Percentiles rank a stretch among this genome's conserved stretches.
Evolutionary conservation across 1,140 invertebrate genomes (phyloP).

Genomic region (Elymnias hypermnestra): DNA sequence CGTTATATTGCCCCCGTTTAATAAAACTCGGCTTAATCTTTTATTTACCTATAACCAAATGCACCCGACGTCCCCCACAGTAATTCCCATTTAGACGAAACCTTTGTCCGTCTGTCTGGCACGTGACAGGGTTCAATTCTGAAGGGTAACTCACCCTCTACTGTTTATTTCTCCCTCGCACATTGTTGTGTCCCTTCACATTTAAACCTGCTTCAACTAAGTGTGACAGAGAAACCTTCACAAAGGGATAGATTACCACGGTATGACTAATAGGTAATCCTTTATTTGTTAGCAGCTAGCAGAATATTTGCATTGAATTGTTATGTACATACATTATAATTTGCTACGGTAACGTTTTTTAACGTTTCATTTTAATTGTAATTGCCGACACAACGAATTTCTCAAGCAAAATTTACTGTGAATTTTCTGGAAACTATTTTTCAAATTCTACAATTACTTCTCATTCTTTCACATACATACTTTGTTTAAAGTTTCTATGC

Average conservation of each 20-base stretch:
- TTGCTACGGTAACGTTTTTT: background rate
- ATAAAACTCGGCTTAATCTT: conserved; percentile 15
- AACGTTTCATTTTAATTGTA: background rate
- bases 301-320: conserved; percentile 13
- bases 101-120: conserved; percentile 41
- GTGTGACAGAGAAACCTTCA: conserved; percentile 9
- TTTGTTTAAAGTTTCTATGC: too few relatives aligned
- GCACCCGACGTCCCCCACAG: conserved; percentile 10
- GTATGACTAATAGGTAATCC: conserved; percentile 25
- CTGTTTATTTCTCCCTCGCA: background rate
- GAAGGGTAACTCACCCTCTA: conserved; percentile 29
- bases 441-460: too few relatives aligned
- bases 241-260: conserved; percentile 16
- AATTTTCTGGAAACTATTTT: too few relatives aligned
- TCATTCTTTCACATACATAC: too few relatives aligned
- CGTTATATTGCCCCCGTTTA: background rate
- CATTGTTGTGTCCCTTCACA: background rate
- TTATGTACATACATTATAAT: conserved; percentile 6
- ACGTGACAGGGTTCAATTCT: conserved; percentile 48
- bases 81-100: conserved; percentile 13
- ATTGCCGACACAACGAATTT: too few relatives aligned
- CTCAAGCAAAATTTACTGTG: background rate
- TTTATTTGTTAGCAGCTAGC: conserved; percentile 19
- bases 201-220: conserved; percentile 1
- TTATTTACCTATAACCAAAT: conserved; percentile 18